A percentile compares a stretch with the other conserved stretches of the same genome.
Conservation (phyloP, 2,888 invertebrate species). For the Tyria jacobaeae region DNA sequence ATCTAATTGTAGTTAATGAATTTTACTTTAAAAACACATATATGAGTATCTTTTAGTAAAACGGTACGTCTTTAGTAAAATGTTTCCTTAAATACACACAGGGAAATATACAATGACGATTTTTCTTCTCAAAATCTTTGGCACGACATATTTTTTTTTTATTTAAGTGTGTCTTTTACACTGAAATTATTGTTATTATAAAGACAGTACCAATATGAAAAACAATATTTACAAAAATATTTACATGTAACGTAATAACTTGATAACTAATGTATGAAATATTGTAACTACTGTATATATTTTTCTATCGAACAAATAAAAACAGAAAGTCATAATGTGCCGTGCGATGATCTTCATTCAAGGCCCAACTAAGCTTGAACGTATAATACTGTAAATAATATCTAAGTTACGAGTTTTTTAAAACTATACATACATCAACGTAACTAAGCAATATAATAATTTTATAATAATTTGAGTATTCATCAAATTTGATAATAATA, state of each 20-base stretch:
- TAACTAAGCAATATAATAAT: constrained; percentile 40
- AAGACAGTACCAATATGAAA: constrained; percentile 22
- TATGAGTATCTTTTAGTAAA: constrained; percentile 22
- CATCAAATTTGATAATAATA: constrained; percentile 19
- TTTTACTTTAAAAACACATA: constrained; percentile 12
- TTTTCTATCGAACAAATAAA: constrained; percentile 15
- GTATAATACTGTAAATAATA: constrained; percentile 36
- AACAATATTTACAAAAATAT: constrained; percentile 47
- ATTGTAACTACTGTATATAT: constrained; percentile 24
- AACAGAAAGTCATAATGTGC: constrained; percentile 14
- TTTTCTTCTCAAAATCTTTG: constrained; percentile 52
- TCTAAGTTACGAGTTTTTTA: constrained; percentile 26
- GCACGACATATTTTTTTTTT: constrained; percentile 48
- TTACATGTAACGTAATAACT: constrained; percentile 39
- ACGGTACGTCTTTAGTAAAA: constrained; percentile 31
- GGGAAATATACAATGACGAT: constrained; percentile 30
- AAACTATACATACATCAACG: constrained; percentile 40
- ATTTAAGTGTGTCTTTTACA: constrained; percentile 29
- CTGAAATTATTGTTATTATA: constrained; percentile 28
- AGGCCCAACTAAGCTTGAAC: constrained; percentile 26
- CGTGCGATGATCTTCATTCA: constrained; percentile 16
- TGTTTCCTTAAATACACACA: constrained; percentile 21
- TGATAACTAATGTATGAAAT: constrained; percentile 28
- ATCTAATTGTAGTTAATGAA: constrained; percentile 15
- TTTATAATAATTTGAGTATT: constrained; percentile 43